A percentile compares a stretch with the other conserved stretches of the same genome.
Evolutionary conservation across 1,140 invertebrate genomes (phyloP).

Genomic region (Heliconius hermathena): DNA sequence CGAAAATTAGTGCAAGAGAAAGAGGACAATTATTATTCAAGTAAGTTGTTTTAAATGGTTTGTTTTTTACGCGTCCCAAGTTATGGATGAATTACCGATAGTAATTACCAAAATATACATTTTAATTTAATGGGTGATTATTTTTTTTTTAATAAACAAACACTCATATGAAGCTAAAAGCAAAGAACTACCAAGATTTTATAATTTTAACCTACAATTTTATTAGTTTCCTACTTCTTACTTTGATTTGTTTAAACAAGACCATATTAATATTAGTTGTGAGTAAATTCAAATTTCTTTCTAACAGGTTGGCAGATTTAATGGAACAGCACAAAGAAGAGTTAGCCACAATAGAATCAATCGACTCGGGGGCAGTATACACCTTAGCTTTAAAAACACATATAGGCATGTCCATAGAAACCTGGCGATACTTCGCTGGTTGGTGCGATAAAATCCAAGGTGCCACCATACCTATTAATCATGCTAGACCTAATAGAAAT

Average conservation of each 20-base stretch:
- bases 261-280: too few relatives aligned
- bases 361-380: slow-evolving; percentile 97
- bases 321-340: slow-evolving; percentile 98
- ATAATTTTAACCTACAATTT: too few relatives aligned
- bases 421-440: slow-evolving; percentile 95
- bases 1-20: slow-evolving; percentile 92
- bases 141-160: too few relatives aligned
- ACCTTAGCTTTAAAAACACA: slow-evolving; percentile 97
- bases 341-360: slow-evolving; percentile 94
- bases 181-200: too few relatives aligned
- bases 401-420: slow-evolving; percentile 96
- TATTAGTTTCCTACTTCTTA: too few relatives aligned
- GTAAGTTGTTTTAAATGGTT: slow-evolving; percentile 65
- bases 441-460: slow-evolving; percentile 98
- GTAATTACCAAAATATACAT: neutral
- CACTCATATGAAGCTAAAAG: too few relatives aligned
- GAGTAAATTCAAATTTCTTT: neutral
- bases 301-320: slow-evolving; percentile 91
- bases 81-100: too few relatives aligned
- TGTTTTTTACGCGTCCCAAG: too few relatives aligned
- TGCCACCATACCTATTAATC: slow-evolving; percentile 93
- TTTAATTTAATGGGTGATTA: neutral
- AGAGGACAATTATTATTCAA: slow-evolving; percentile 88
- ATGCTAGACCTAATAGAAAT: slow-evolving; percentile 94
- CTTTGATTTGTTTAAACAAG: too few relatives aligned